Base-by-base conservation (phyloP, 35 echinoderm and acorn worm species). In the Lytechinus pictus region DNA sequence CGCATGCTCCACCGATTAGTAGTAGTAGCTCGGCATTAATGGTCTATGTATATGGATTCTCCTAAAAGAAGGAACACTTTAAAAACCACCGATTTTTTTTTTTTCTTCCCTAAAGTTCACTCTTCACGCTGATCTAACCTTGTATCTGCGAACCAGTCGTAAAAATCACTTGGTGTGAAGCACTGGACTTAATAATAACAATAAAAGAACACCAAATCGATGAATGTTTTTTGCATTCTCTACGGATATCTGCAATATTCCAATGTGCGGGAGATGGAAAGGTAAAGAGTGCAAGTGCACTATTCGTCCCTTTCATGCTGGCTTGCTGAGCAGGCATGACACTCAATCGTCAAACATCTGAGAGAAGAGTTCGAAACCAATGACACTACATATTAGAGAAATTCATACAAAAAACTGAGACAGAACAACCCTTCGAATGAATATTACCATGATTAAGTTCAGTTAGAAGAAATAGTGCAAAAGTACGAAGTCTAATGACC, bases 131-230 rank as follows among this genome's bases (percentile, higher is more conserved):
- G 66, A 79, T 79, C 66, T 79, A 79, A 79, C 66, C 66, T 79
- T 79, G 5, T 79, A 79, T 79, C 66, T 58, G 66, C 21, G 66
- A 79, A 79, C 66, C 66, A 79, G 66, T 79, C 66, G 66, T 79
- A 79, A 79, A 79, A 79, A 79, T 79, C 66, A 79, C 66, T 24
- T 79, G 66, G 66, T 79, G 66, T 79, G 66, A 79, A 79, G n/a
- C 66, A 79, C 19, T 6, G 66, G 16, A 79, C 66, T 0, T 7
- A 6, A 79, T 24, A 79, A 58, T 11, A 11, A 79, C 8, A 79
- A 79, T 5, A 79, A 79, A 79, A 44, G 33, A 44, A 44, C 33
- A 44, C 66, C 19, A 79, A 79, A 79, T 79, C 66, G 66, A 79
- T 79, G 66, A 79, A 79, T 79, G 66, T 79, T 79, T 24, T 79